Evolutionary conservation across 2,113 vertebrate genomes (phyloP).

Genomic region (Cheilinus undulatus): DNA sequence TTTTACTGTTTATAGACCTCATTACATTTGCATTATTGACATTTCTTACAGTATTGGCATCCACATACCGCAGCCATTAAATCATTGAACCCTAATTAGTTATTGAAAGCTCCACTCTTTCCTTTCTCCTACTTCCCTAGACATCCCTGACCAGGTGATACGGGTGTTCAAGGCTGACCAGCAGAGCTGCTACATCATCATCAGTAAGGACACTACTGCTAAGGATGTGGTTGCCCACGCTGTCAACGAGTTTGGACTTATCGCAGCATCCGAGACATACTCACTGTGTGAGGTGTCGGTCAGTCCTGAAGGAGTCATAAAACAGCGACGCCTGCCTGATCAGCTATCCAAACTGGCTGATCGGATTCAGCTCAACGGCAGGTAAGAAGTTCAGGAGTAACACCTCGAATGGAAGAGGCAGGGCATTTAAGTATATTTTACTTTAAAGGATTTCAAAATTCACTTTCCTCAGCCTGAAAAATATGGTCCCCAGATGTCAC

Average conservation of each 20-base stretch:
- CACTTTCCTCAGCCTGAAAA: no score
- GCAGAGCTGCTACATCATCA: conserved; percentile 98
- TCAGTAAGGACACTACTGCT: conserved; percentile 97
- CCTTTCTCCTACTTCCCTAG: conserved; percentile 72
- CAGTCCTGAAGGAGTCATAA: conserved; percentile 95
- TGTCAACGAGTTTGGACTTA: conserved; percentile 91
- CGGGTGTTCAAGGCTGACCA: conserved; percentile 97
- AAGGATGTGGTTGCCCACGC: conserved; percentile 94
- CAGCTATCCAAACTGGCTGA: conserved; percentile 96
- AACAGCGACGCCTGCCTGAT: conserved; percentile 93
- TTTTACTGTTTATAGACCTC: not conserved
- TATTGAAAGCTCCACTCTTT: not conserved
- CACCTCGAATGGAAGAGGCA: no score
- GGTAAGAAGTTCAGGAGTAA: conserved; percentile 79
- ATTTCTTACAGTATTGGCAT: not conserved
- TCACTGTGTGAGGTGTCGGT: conserved; percentile 96
- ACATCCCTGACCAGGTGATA: conserved; percentile 97
- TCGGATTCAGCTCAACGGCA: conserved; percentile 96
- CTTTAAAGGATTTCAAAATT: no score
- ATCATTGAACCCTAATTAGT: not conserved
- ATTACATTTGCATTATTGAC: conserved; percentile 1
- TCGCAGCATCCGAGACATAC: conserved; percentile 87
- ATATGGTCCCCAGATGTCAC: no score
- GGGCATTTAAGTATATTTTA: no score
- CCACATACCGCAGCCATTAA: not conserved